Conservation (phyloP, 2,888 invertebrate species). For the Thera britannica region DNA sequence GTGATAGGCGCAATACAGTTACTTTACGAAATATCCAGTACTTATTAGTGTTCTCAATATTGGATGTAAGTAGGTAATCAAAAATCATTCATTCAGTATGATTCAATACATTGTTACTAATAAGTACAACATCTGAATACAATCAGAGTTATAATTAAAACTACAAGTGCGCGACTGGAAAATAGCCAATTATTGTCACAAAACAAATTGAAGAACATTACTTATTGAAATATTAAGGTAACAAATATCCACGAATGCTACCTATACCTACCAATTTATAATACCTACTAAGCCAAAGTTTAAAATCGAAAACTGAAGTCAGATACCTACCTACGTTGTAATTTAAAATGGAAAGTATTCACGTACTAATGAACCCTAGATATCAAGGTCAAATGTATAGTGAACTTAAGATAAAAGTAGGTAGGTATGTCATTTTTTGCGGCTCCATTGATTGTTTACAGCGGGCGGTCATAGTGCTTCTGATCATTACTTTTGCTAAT, state of each 20-base stretch:
- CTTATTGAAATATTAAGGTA: slow-evolving; percentile 1
- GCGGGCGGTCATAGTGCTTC: too few relatives aligned
- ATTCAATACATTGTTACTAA: slow-evolving; percentile 16
- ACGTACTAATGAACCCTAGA: too few relatives aligned
- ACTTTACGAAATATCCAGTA: background rate
- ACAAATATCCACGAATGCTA: background rate
- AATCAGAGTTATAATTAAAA: slow-evolving; percentile 26
- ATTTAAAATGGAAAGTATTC: too few relatives aligned
- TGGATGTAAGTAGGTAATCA: slow-evolving; percentile 3
- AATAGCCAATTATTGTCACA: slow-evolving; percentile 21
- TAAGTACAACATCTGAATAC: slow-evolving; percentile 24
- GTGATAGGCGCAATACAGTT: background rate
- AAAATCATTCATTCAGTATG: slow-evolving; percentile 6
- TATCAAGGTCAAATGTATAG: too few relatives aligned
- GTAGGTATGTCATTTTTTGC: too few relatives aligned
- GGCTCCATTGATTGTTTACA: too few relatives aligned
- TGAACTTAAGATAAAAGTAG: too few relatives aligned
- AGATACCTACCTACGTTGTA: too few relatives aligned
- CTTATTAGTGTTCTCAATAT: background rate
- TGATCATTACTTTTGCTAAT: too few relatives aligned
- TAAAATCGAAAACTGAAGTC: too few relatives aligned
- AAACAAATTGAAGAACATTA: slow-evolving; percentile 17
- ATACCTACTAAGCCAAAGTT: too few relatives aligned
- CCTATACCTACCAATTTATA: too few relatives aligned
- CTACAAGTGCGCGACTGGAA: slow-evolving; percentile 13